phyloP scores from a whole-genome alignment of 2,888 invertebrate species.

The Rhagonycha lutea region DNA sequence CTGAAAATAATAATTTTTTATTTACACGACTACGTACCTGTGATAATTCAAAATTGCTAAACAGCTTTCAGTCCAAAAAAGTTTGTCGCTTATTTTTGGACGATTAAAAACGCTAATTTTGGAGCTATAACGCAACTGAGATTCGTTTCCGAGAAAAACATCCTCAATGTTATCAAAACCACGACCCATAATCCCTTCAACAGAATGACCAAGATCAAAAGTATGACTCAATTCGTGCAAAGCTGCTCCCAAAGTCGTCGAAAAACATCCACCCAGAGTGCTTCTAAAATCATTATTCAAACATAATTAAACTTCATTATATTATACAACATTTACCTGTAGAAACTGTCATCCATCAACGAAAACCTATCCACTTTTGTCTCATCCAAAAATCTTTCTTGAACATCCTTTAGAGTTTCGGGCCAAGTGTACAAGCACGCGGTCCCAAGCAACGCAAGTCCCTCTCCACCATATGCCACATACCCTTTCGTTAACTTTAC shows the following conservation, averaged over 20 bases:
- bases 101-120: not conserved
- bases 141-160: conserved; percentile 62
- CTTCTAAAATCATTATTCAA: conserved; percentile 60
- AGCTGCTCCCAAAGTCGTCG: conserved; percentile 88
- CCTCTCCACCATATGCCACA: conserved; percentile 91
- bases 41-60: conserved; percentile 69
- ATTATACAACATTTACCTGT: conserved; percentile 58
- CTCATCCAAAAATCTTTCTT: conserved; percentile 61
- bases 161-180: conserved; percentile 84
- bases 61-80: conserved; percentile 67
- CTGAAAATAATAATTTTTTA: not conserved
- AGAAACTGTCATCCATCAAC: conserved; percentile 91
- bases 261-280: conserved; percentile 84
- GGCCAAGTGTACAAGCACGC: conserved; percentile 93
- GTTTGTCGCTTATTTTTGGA: conserved; percentile 54
- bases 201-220: conserved; percentile 90
- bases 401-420: conserved; percentile 67
- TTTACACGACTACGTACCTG: conserved; percentile 55
- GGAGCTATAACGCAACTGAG: not conserved
- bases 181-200: conserved; percentile 90
- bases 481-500: conserved; percentile 75
- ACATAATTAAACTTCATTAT: not conserved
- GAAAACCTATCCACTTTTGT: conserved; percentile 70
- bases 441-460: conserved; percentile 88
- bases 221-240: conserved; percentile 94